Conservation (phyloP, 1,140 invertebrate species). For the Eriocheir sinensis region DNA sequence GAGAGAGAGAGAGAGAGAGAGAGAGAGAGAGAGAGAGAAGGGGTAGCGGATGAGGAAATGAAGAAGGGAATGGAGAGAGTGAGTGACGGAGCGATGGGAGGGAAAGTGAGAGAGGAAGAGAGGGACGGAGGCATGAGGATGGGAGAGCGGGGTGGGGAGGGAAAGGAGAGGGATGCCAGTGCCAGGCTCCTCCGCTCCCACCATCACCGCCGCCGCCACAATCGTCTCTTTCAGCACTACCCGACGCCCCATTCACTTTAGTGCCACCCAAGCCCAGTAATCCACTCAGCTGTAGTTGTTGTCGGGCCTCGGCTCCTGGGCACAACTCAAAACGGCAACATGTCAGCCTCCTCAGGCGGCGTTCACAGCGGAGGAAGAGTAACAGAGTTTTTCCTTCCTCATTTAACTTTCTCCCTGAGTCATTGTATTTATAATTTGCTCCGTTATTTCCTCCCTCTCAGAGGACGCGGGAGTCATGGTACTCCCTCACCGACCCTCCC, state of each 20-base stretch:
- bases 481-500: background rate
- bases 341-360: background rate
- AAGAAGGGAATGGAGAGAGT: background rate
- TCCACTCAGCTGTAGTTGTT: background rate
- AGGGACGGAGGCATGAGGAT: background rate
- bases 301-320: background rate
- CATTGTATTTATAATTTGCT: background rate
- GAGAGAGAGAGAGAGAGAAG: background rate
- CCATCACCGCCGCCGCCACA: background rate
- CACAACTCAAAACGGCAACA: background rate
- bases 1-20: background rate
- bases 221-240: background rate
- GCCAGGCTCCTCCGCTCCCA: constrained; percentile 8
- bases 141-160: background rate
- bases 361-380: background rate
- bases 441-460: background rate
- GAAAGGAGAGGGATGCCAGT: background rate
- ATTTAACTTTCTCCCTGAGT: background rate
- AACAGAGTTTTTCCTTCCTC: background rate
- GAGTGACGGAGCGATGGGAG: too few species aligned
- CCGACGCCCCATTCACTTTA: constrained; percentile 7
- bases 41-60: background rate
- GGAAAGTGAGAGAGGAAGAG: background rate
- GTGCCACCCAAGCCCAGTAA: background rate
- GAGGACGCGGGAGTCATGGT: background rate